Base-by-base conservation (phyloP, 1,140 invertebrate genomes). In the Drusus annulatus region DNA sequence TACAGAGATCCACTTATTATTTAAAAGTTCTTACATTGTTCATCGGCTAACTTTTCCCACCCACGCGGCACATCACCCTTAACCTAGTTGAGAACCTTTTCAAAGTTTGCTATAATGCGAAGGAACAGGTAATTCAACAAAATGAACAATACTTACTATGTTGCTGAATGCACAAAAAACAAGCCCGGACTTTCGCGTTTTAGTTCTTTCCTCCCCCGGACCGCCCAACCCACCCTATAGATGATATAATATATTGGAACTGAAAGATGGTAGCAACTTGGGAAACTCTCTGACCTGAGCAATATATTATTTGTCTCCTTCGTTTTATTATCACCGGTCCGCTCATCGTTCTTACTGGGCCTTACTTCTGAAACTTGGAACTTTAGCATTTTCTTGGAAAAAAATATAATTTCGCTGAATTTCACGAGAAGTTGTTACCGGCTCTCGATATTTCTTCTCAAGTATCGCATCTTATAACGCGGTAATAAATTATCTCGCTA, bases 51-150 rank as follows among this genome's bases (percentile, higher is more conserved):
- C 74, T 81, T 81, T 78, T 51, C 56, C 19, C 21, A 71, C 54
- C 62, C 31, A 23, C 31, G 31, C 15, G 71, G 63, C 74, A 73
- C 76, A 62, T 79, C 77, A 69, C 77, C 78, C 80, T 76, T 79
- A 81, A 79, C 80, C 71, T 62, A 79, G 76, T 81, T 78, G 31
- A 23, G 21, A 76, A 56, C 28, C 52, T 69, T 58, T 78, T 31
- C n/a, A 79, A 81, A 77, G 25, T 81, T 81, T 81, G 58, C 76
- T 25, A 60, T 79, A 83, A 83, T 83, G 51, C 76, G 78, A 79
- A 78, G 75, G 71, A 83, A 76, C 81, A 83, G 81, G 81, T 83
- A 83, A 80, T 80, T 80, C 81, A 75, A 76, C 79, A 80, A 80
- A 83, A 80, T 50, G 71, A 78, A 63, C 78, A 78, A 58, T 71